Conservation (phyloP, 2,113 vertebrate genomes). For the Caretta caretta region DNA sequence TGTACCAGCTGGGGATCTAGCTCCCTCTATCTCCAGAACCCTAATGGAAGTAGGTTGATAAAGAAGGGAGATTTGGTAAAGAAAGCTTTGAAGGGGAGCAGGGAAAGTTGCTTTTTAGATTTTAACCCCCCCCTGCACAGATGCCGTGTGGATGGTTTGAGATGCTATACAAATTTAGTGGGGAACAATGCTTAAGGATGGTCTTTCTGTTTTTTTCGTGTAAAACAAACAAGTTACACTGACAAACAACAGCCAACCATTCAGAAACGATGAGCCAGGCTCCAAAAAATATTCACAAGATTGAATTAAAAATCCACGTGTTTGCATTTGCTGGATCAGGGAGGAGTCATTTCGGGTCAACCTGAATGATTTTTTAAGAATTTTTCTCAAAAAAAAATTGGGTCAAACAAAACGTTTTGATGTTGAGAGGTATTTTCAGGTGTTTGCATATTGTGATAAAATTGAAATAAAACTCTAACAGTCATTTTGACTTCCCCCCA, state of each 20-base stretch:
- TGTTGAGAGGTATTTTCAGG: too few species aligned
- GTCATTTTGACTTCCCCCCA: too few species aligned
- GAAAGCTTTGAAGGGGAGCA: neutral
- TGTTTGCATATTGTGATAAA: too few species aligned
- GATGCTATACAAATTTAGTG: neutral
- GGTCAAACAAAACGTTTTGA: too few species aligned
- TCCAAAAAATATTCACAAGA: neutral
- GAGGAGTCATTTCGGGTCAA: too few species aligned
- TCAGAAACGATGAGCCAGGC: neutral
- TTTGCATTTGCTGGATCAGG: too few species aligned
- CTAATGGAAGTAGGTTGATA: neutral
- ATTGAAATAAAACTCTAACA: too few species aligned
- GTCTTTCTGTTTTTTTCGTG: neutral
- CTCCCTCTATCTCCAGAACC: neutral
- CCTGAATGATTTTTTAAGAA: too few species aligned
- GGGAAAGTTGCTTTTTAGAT: neutral
- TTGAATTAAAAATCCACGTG: neutral
- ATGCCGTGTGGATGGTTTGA: neutral
- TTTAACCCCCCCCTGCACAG: neutral
- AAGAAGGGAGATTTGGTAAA: neutral
- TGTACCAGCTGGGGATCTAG: neutral
- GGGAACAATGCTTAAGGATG: neutral
- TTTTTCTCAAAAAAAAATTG: too few species aligned
- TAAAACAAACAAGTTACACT: neutral
- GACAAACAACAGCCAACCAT: neutral